Base-by-base conservation (phyloP, 2,797 vertebrate genomes). In the Melanotaenia nigrans region DNA sequence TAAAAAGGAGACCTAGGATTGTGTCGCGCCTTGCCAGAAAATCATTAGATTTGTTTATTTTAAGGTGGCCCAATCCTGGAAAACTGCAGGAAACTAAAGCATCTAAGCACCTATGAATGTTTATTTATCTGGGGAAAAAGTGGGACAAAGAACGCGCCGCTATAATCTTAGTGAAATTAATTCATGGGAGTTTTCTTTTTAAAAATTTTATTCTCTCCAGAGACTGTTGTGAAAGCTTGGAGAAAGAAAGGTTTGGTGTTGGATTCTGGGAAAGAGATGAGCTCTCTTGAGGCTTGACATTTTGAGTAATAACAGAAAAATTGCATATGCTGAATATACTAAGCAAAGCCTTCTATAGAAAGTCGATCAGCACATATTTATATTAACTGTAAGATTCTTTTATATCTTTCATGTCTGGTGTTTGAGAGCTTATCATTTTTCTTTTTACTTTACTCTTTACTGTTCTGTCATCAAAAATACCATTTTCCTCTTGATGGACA, bases 361-460 rank as follows among this genome's bases (percentile, higher is more conserved):
- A 74, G 66, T 78, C 53, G 12, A 83, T 75, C 57, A 75, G 75
- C 55, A 77, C 36, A 60, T 59, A 76, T 59, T 81, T 85, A 73
- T 79, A 73, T 85, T 81, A 60, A 38, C 40, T 40, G 65, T 73
- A 64, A 53, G 36, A 71, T 75, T 71, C 64, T 73, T 28, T 84
- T 20, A 20, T 49, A 65, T 33, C 35, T 38, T 36, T 36, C 9
- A 49, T 65, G 77, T 73, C 74, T 65, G 61, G 47, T 70, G 13
- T 72, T n/a, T 60, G 53, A 54, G 59, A 25, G 64, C 67, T 64
- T 69, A 71, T 47, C 78, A 78, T 58, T 65, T 71, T 35, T 3
- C 4, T 11, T 16, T 51, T 24, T 35, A 7, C 1, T 16, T 30
- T 16, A 12, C 24, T 10, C 13, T 11, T 59, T 25, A 10, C 28